Evolutionary conservation across 2,797 vertebrate species (phyloP).

Genomic region (Semaprochilodus insignis): DNA sequence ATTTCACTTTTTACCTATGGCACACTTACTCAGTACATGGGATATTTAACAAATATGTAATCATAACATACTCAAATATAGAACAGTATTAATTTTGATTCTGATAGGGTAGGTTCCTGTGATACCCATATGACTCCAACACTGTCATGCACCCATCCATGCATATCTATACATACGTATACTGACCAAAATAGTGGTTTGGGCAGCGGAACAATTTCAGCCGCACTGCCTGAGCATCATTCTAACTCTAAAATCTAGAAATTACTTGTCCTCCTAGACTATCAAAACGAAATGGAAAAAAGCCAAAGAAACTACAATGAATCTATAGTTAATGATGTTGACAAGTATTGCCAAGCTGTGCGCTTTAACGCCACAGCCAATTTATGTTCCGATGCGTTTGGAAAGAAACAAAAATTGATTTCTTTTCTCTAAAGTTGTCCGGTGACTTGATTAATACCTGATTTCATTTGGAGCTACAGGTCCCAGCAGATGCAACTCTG

Average conservation of each 20-base stretch:
- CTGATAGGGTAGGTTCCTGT: background rate
- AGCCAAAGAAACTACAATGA: slow-evolving; percentile 68
- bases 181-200: background rate
- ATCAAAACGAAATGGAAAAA: slow-evolving; percentile 59
- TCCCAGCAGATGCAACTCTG: slow-evolving; percentile 63
- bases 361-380: slow-evolving; percentile 70
- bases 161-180: background rate
- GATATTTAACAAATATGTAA: background rate
- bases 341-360: slow-evolving; percentile 60
- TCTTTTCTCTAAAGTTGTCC: slow-evolving; percentile 73
- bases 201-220: background rate
- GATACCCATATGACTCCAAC: background rate
- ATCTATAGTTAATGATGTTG: slow-evolving; percentile 72
- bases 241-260: background rate
- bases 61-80: background rate
- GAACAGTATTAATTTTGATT: background rate
- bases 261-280: slow-evolving; percentile 51
- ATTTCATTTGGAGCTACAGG: slow-evolving; percentile 71
- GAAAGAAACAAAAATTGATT: slow-evolving; percentile 79
- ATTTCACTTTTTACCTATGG: background rate
- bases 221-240: background rate
- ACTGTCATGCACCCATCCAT: background rate
- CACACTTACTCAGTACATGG: background rate
- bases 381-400: slow-evolving; percentile 73
- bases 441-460: slow-evolving; percentile 80